Percentiles rank a stretch among this genome's conserved stretches.
Conservation (phyloP, 2,113 vertebrate genomes). For the Scomber japonicus region DNA sequence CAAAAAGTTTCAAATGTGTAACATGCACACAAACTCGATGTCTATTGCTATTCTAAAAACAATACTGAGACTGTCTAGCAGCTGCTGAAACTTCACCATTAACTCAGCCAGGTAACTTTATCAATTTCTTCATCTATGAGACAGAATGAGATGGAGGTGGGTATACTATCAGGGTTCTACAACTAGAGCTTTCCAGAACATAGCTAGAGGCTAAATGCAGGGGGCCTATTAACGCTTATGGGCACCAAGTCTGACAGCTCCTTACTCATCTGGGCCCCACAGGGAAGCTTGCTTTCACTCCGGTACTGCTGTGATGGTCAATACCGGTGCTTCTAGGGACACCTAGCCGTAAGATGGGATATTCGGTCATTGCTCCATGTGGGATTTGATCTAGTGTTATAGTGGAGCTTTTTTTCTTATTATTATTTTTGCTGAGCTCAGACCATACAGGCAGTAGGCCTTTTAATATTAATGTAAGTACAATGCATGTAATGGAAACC, state of each 20-base stretch:
- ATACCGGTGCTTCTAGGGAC: conserved; percentile 74
- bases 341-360: conserved; percentile 66
- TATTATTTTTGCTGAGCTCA: conserved; percentile 52
- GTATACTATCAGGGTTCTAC: conserved; percentile 39
- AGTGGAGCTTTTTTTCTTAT: conserved; percentile 7
- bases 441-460: conserved; percentile 40
- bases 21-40: neutral
- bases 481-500: conserved; percentile 27
- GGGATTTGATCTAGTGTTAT: conserved; percentile 61
- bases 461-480: conserved; percentile 58
- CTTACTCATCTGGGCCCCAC: conserved; percentile 80
- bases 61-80: neutral
- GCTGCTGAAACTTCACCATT: neutral
- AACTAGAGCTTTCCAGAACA: conserved; percentile 59
- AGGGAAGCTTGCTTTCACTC: conserved; percentile 75
- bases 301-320: conserved; percentile 75
- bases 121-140: conserved; percentile 10
- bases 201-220: conserved; percentile 72
- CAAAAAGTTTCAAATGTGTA: neutral
- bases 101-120: conserved; percentile 5
- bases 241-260: conserved; percentile 76
- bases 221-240: conserved; percentile 81
- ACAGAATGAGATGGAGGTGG: conserved; percentile 41
- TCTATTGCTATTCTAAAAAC: neutral
- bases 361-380: conserved; percentile 65